Evolutionary conservation across 2,888 invertebrate species (phyloP).

Genomic region (Agonopterix arenella): DNA sequence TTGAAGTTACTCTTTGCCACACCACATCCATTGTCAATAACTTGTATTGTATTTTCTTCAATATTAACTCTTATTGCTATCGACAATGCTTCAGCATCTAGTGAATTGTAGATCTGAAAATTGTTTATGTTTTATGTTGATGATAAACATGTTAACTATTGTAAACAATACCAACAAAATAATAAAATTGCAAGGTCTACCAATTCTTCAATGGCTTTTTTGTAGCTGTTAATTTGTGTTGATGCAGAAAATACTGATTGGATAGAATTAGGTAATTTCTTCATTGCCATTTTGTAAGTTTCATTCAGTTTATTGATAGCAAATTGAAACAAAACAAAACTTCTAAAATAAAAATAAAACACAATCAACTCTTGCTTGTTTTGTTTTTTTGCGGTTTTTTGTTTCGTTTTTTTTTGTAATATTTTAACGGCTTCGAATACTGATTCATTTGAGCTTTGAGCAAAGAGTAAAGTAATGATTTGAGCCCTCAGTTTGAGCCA

Average conservation of each 20-base stretch:
- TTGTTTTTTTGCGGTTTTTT: not conserved
- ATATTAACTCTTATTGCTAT: slow-evolving; percentile 83
- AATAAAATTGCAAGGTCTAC: slow-evolving; percentile 40
- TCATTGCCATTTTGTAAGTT: slow-evolving; percentile 30
- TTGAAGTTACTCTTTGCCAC: slow-evolving; percentile 75
- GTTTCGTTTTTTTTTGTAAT: not conserved
- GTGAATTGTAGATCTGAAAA: slow-evolving; percentile 80
- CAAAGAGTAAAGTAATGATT: too few species aligned
- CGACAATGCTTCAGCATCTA: slow-evolving; percentile 82
- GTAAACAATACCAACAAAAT: not conserved
- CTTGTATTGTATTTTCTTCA: slow-evolving; percentile 79
- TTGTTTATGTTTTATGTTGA: not conserved
- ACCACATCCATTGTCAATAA: slow-evolving; percentile 87
- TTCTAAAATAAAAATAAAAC: not conserved
- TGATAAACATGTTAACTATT: not conserved
- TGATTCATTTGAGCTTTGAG: not conserved
- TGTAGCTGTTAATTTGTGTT: slow-evolving; percentile 69
- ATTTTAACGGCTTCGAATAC: not conserved
- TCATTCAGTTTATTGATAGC: not conserved
- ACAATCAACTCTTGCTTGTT: too few species aligned
- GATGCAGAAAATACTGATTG: slow-evolving; percentile 75
- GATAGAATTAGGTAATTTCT: slow-evolving; percentile 54
- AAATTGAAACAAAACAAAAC: not conserved
- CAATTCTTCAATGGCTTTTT: slow-evolving; percentile 80
- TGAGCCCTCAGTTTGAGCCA: too few species aligned